Base-by-base conservation (phyloP, 53 echinoderm and acorn worm species). In the Paracentrotus lividus region DNA sequence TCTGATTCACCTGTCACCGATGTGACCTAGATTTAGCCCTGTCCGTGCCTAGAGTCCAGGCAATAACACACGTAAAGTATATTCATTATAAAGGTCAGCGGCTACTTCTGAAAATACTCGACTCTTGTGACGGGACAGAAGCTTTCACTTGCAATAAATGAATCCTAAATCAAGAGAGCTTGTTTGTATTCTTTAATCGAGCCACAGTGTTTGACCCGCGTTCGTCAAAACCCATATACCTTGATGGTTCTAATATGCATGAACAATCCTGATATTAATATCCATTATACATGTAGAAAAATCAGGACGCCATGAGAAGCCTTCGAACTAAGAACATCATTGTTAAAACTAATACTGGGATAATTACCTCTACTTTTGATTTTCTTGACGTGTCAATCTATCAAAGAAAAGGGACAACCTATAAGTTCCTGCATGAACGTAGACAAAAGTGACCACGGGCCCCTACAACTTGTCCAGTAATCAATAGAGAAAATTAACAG, bases 1-100 rank as follows among this genome's bases (percentile, higher is more conserved):
- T 94, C 88, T 64, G 54, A 88, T 95, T 95, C 54, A 88, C 15
- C 45, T 96, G 96, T 72, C 55, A 77, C 5, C 33, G 72, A 8
- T 93, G 95, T 53, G 95, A 94, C 95, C 95, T 26, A 72, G 72
- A 38, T 72, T 72, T 20, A 18, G 40, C 32, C 13, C 38, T 40
- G 72, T 40, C 72, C 72, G 12, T 38, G 20, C 18, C 18, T 4
- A 40, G 36, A 36, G 40, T 40, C 72, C 36, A 18, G 72, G 72
- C 36, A 20, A 72, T 72, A 16, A 72, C 5, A 72, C 38, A 18
- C 72, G 72, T 72, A 72, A n/a, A 72, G 40, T 38, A 72, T 72
- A 72, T 72, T 72, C 40, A 72, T 38, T 40, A 13, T n/a, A 81
- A 81, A 81, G 81, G 81, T 81, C 81, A 81, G 10, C 81, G 72